Evolutionary conservation across 2,113 vertebrate species (phyloP).

Genomic region (Poeciliopsis retropinna): DNA sequence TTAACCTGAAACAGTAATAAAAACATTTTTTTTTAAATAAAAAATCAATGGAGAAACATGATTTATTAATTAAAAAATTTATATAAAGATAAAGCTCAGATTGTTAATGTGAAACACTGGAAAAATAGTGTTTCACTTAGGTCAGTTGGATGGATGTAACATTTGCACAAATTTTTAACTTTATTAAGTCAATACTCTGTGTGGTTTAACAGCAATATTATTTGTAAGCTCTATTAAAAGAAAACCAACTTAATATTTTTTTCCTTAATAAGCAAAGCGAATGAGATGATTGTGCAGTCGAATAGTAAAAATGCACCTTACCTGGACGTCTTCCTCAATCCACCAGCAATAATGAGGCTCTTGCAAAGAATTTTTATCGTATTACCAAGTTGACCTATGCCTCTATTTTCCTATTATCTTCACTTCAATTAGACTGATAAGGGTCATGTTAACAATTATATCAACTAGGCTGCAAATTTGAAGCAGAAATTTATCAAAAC

Average conservation of each 20-base stretch:
- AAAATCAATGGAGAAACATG: background rate
- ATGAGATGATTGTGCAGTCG: too few species aligned
- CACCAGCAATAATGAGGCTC: conserved; percentile 9
- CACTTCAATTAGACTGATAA: conserved; percentile 75
- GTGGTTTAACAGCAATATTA: background rate
- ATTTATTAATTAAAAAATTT: background rate
- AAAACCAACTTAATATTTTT: background rate
- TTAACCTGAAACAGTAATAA: background rate
- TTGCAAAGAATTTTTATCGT: conserved; percentile 34
- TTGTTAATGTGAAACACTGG: background rate
- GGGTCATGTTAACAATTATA: conserved; percentile 24
- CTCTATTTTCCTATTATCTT: conserved; percentile 65
- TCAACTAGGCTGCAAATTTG: conserved; percentile 5
- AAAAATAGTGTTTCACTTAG: background rate
- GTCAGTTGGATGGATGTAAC: background rate
- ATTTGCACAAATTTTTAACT: too few species aligned
- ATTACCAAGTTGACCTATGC: conserved; percentile 47
- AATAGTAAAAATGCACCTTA: conserved; percentile 21
- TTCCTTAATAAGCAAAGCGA: background rate
- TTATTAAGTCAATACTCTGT: background rate
- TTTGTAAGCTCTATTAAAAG: background rate
- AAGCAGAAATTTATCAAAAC: conserved; percentile 22
- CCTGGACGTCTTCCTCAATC: conserved; percentile 23
- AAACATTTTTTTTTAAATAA: background rate
- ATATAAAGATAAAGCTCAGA: background rate